These are phyloP conservation scores for Megalops cyprinoides DNA, from an alignment of 2,797 vertebrate genomes.

Conservation along the genomic window DNA sequence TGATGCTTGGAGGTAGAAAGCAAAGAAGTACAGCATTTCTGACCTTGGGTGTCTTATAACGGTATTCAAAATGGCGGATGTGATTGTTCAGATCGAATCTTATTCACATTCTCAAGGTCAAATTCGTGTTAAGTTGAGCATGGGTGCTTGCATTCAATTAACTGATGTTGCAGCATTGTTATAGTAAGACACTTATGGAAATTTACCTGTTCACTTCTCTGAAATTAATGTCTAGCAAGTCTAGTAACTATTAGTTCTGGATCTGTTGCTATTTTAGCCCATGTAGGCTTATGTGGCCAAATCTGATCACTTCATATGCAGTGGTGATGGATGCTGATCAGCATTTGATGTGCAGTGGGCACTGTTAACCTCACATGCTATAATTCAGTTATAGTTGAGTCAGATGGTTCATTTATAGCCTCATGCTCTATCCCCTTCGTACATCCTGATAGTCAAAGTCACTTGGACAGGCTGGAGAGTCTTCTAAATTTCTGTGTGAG, in stretches of 20 bases:
- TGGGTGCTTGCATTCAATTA: not conserved
- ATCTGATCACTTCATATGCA: not conserved
- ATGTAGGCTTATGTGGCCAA: not conserved
- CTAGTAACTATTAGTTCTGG: not conserved
- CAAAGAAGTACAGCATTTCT: slow-evolving; percentile 33
- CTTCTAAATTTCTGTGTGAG: not conserved
- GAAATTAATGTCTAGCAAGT: not conserved
- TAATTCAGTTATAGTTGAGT: not conserved
- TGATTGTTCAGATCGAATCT: not conserved
- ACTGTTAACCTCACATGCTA: not conserved
- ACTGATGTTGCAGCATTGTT: not conserved
- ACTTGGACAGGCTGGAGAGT: not conserved
- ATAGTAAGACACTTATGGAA: no score
- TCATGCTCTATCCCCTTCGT: no score
- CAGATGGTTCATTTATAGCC: no score
- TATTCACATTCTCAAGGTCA: not conserved
- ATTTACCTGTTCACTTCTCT: not conserved
- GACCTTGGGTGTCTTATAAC: slow-evolving; percentile 9
- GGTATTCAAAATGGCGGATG: not conserved
- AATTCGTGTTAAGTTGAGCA: not conserved
- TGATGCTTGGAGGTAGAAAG: slow-evolving; percentile 3
- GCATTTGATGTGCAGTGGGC: not conserved
- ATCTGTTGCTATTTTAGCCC: not conserved
- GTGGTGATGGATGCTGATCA: not conserved
- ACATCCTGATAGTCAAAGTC: no score